These are phyloP conservation scores for Scolanthus callimorphus DNA, from an alignment of 92 coral and sea anemone species.

Conservation along the genomic window DNA sequence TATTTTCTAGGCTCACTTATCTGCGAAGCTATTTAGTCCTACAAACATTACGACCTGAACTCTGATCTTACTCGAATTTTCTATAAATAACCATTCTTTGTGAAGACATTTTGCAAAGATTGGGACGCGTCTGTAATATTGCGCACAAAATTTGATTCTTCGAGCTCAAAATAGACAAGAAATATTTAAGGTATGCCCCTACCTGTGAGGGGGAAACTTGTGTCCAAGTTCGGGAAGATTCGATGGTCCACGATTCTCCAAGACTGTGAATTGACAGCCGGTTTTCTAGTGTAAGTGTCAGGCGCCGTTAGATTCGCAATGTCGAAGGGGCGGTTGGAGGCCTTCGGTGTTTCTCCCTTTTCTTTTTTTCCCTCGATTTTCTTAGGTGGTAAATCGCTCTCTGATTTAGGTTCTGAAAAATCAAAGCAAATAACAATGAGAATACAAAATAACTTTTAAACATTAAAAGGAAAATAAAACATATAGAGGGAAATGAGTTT, in stretches of 20 bases:
- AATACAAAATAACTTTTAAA: background rate
- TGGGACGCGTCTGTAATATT: no score
- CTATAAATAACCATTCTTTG: no score
- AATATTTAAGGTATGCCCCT: slow-evolving; percentile 4
- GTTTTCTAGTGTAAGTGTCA: slow-evolving; percentile 53
- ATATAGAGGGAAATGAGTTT: no score
- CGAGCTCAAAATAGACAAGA: background rate
- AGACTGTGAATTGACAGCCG: background rate
- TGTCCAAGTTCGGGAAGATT: slow-evolving; percentile 15
- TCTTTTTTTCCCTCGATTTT: slow-evolving; percentile 19
- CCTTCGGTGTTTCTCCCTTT: slow-evolving; percentile 7
- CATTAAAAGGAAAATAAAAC: no score
- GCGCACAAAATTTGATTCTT: no score
- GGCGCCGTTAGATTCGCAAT: slow-evolving; percentile 82
- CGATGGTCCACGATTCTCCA: slow-evolving; percentile 15
- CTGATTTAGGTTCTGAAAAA: slow-evolving; percentile 16
- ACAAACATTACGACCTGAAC: background rate
- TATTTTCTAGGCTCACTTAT: slow-evolving; percentile 14
- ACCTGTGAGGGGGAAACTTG: slow-evolving; percentile 38
- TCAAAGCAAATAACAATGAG: slow-evolving; percentile 16
- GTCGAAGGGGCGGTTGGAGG: slow-evolving; percentile 78
- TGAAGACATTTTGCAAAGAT: no score
- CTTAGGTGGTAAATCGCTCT: slow-evolving; percentile 5
- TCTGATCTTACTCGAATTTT: background rate
- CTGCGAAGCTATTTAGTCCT: background rate